phyloP scores from a whole-genome alignment of 2,888 invertebrate genomes.

The Drosophila mimica region DNA sequence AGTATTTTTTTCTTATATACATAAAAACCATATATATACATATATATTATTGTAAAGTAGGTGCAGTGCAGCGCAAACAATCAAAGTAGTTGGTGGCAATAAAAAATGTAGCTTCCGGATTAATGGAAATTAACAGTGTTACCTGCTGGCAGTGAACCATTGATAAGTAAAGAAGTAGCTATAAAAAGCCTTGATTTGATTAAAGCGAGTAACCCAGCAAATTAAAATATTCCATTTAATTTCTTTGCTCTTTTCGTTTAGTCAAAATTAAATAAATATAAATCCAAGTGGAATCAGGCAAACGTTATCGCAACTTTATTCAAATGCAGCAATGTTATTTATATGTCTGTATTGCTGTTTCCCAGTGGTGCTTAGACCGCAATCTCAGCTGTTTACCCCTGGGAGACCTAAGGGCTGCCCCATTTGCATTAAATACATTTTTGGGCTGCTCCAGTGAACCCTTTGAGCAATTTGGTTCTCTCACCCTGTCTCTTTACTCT shows the following conservation, averaged over 20 bases:
- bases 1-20: slow-evolving; percentile 7
- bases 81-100: slow-evolving; percentile 59
- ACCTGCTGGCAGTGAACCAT: slow-evolving; percentile 11
- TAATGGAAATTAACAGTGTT: slow-evolving; percentile 63
- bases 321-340: slow-evolving; percentile 29
- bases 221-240: not conserved
- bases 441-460: slow-evolving; percentile 43
- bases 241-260: not conserved
- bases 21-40: not conserved
- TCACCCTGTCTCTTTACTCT: slow-evolving; percentile 1
- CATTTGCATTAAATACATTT: slow-evolving; percentile 72
- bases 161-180: not conserved
- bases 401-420: slow-evolving; percentile 56
- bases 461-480: slow-evolving; percentile 52
- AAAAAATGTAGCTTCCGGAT: slow-evolving; percentile 52
- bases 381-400: slow-evolving; percentile 67
- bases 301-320: slow-evolving; percentile 10
- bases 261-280: slow-evolving; percentile 13
- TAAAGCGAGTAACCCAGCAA: not conserved
- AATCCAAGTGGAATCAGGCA: not conserved
- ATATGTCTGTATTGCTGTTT: slow-evolving; percentile 27
- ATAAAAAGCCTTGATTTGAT: not conserved
- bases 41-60: not conserved
- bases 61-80: slow-evolving; percentile 63
- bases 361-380: slow-evolving; percentile 61